Base-by-base conservation (phyloP, 1,140 invertebrate genomes). In the Drosophila pallidifrons region DNA sequence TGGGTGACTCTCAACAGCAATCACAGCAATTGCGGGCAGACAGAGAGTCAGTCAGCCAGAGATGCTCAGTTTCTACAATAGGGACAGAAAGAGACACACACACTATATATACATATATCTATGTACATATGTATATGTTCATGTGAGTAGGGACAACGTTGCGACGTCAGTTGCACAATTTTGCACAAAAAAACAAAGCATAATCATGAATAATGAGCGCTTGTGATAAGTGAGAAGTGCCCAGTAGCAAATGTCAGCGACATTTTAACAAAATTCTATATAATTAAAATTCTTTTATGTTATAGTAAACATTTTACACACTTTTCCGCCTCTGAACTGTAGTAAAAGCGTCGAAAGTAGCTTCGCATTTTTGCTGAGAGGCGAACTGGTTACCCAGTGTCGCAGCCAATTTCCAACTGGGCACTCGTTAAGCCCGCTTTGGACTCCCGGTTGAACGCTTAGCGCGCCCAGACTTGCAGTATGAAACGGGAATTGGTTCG, bases 141-240 rank as follows among this genome's bases (percentile, higher is more conserved):
- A 65, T 73, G 69, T 66, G 61, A 74, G 76, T 58, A 49, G 79
- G 69, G 65, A 75, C 64, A 52, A 57, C 60, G 75, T 55, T 63
- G 76, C 57, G 71, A 69, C 65, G 76, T 71, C 59, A 79, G 82
- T 91, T 91, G 86, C 90, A 91, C 90, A 91, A 91, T 91, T 91
- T 91, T 79, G 90, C 90, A 89, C 87, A 86, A 77, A 87, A 88
- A 88, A 67, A 77, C 83, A 87, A 91, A 90, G 86, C 90, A 91
- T 91, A 91, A 91, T 91, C 80, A 91, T 87, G 82, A 91, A 91
- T 91, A 91, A 91, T 91, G 90, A 91, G 90, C 78, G 78, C 80
- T 91, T 77, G 82, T 83, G 80, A 87, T 81, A 88, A 88, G 85
- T 88, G 85, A 89, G 81, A 85, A 89, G 65, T 73, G 54, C 81